Conservation (phyloP, 2,797 vertebrate species). For the Anableps anableps region DNA sequence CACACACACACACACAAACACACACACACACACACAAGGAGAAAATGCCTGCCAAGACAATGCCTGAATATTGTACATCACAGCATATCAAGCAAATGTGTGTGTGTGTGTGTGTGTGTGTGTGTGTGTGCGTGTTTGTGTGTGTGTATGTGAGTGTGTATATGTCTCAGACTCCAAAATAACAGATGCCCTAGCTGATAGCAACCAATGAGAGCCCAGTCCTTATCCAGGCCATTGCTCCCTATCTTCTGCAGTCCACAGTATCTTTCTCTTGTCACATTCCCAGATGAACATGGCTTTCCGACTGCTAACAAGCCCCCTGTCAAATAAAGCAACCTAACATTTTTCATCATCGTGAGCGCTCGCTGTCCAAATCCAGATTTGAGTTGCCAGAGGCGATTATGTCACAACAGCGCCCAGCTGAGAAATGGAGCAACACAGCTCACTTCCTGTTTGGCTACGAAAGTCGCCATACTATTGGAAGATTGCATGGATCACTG, state of each 20-base stretch:
- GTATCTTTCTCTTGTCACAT: constrained; percentile 13
- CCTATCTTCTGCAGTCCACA: constrained; percentile 45
- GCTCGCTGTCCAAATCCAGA: constrained; percentile 54
- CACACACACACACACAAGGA: constrained; percentile 38
- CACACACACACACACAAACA: constrained; percentile 37
- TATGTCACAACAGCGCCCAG: constrained; percentile 52
- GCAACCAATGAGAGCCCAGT: constrained; percentile 30
- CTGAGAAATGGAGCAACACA: constrained; percentile 32
- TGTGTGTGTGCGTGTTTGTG: constrained; percentile 26
- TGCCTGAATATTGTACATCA: constrained; percentile 71
- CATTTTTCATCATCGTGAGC: constrained; percentile 50
- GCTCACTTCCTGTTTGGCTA: constrained; percentile 60
- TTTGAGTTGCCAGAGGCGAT: constrained; percentile 48
- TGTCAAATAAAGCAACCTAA: constrained; percentile 55
- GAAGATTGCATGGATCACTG: constrained; percentile 42
- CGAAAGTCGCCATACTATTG: constrained; percentile 30
- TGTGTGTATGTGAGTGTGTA: constrained; percentile 11
- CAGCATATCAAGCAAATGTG: constrained; percentile 64
- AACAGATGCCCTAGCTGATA: constrained; percentile 58
- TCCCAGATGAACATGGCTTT: constrained; percentile 46
- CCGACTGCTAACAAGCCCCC: constrained; percentile 51
- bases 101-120: constrained; percentile 15
- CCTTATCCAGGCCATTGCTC: constrained; percentile 35
- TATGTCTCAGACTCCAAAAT: constrained; percentile 36
- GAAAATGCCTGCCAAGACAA: constrained; percentile 66